Base-by-base conservation (phyloP, 2,797 vertebrate genomes). In the Momotus momota region DNA sequence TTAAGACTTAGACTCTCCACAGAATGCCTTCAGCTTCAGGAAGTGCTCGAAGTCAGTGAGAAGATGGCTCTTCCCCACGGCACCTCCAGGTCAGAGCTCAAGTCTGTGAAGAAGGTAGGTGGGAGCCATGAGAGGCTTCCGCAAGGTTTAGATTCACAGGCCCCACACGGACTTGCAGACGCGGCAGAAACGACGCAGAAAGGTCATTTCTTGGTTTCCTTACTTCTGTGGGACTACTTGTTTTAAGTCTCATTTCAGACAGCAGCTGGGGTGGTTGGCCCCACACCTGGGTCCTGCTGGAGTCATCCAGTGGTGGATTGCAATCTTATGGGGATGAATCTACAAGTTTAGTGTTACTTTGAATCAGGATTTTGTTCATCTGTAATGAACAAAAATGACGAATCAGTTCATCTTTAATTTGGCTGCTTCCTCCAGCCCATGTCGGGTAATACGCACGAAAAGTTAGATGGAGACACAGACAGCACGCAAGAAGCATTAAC, bases 211-310 rank as follows among this genome's bases (percentile, higher is more conserved):
- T 19, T 55, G 26, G 6, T 61, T 31, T 61, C 57, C 38, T 45
- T 7, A 0, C 31, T 70, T 6, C 35, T 2, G 0, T 8, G 72
- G 57, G 6, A 20, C n/a, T 71, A 2, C 43, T 38, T 1, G 0
- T 7, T 46, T 31, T 67, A 80, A 35, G 18, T 6, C 43, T 64
- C 26, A 1, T 17, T 67, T 51, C 2, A 55, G 60, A 26, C 12
- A 48, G 67, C 2, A 74, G 33, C 21, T 14, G 7, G 6, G 43
- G 27, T 16, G 2, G 0, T 4, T 70, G 35, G 11, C 19, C 16
- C 8, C 66, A 54, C 33, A 14, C n/a, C 43, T 27, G 41, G 40
- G 75, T 18, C 22, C 66, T 81, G 70, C 33, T 65, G 62, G 38
- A 66, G 64, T 6, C 23, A 43, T 16, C 21, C 17, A 4, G 0